phyloP scores from a whole-genome alignment of 2,113 vertebrate species.

The Pollachius pollachius region DNA sequence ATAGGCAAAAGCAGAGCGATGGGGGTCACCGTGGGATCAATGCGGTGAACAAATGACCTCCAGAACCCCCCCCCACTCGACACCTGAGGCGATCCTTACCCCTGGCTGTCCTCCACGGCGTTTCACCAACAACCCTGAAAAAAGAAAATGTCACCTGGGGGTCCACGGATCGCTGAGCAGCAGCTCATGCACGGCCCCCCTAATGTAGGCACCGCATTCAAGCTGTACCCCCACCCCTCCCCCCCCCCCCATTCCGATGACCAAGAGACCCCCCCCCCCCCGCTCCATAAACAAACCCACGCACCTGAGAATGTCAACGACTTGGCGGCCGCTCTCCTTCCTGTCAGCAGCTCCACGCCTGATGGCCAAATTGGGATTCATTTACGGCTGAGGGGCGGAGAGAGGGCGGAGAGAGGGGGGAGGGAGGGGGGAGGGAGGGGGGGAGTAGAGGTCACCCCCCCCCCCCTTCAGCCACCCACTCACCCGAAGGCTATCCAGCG shows the following conservation, averaged over 20 bases:
- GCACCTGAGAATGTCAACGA: slow-evolving; percentile 72
- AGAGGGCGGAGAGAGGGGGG: too few relatives aligned
- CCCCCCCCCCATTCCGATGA: slow-evolving; percentile 54
- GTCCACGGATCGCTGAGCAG: slow-evolving; percentile 63
- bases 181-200: slow-evolving; percentile 67
- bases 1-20: slow-evolving; percentile 54
- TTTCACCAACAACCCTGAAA: too few relatives aligned
- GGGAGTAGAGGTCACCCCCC: slow-evolving; percentile 63
- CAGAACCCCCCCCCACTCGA: slow-evolving; percentile 50
- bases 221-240: too few relatives aligned
- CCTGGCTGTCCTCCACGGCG: too few relatives aligned
- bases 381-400: too few relatives aligned
- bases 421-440: slow-evolving; percentile 41
- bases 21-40: slow-evolving; percentile 55
- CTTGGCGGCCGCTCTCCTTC: background rate
- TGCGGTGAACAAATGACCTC: slow-evolving; percentile 67
- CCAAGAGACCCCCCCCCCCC: slow-evolving; percentile 52
- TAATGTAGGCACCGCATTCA: slow-evolving; percentile 61
- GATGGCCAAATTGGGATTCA: slow-evolving; percentile 73
- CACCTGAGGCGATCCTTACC: slow-evolving; percentile 6
- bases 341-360: slow-evolving; percentile 39
- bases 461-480: slow-evolving; percentile 58
- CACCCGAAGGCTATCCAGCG: too few relatives aligned
- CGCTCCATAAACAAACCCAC: slow-evolving; percentile 67
- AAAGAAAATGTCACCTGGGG: too few relatives aligned